Evolutionary conservation across 2,888 invertebrate genomes (phyloP).

Genomic region (Vannuccia rotundouncinata): DNA sequence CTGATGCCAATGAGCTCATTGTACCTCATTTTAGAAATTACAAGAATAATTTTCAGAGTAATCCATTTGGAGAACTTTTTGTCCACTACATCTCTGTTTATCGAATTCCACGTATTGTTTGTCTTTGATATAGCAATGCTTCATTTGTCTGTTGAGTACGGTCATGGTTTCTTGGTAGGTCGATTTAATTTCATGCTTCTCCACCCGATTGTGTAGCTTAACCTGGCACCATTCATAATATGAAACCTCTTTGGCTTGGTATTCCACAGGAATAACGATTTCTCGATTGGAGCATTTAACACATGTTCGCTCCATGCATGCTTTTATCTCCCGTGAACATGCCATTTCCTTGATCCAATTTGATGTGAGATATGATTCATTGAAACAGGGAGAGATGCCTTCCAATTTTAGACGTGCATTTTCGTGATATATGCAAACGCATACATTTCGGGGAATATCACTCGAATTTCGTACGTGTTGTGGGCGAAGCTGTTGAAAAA

Average conservation of each 20-base stretch:
- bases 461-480: not conserved
- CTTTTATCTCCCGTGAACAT: slow-evolving; percentile 7
- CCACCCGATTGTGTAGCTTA: too few relatives aligned
- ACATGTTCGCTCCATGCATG: slow-evolving; percentile 10
- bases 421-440: not conserved
- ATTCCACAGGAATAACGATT: not conserved
- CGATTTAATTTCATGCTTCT: not conserved
- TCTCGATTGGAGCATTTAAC: not conserved
- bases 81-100: not conserved
- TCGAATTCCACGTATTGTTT: not conserved
- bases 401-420: not conserved
- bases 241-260: not conserved
- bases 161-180: not conserved
- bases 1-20: slow-evolving; percentile 26
- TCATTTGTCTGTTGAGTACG: not conserved
- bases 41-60: slow-evolving; percentile 27
- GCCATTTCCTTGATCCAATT: slow-evolving; percentile 11
- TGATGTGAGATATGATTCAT: too few relatives aligned
- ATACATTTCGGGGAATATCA: not conserved
- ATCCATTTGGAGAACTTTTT: slow-evolving; percentile 8
- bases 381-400: too few relatives aligned
- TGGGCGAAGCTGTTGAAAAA: not conserved
- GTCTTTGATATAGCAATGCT: slow-evolving; percentile 16
- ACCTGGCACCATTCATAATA: too few relatives aligned
- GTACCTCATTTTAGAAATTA: slow-evolving; percentile 13